Evolutionary conservation across 2,888 invertebrate genomes (phyloP), one percentile per base, ranked within the genome.

Genomic region (Ophion slaviceki): DNA sequence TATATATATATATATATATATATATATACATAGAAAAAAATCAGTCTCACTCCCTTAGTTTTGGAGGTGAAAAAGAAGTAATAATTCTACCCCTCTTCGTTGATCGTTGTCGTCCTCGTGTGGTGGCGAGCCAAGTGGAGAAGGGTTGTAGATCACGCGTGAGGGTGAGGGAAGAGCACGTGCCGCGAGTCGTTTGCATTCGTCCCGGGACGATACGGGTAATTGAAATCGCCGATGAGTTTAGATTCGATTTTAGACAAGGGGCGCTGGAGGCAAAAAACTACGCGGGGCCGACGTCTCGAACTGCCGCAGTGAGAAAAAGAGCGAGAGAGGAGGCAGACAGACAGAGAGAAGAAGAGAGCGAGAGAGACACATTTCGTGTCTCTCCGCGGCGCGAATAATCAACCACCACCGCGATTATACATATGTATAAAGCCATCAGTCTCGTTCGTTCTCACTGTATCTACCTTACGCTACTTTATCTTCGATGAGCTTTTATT

Each of bases 171-270:
- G 66, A 57, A 62, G 57, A 81, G 81, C 87, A 87, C 85, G 85
- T 87, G 86, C 82, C 85, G 47, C 70, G 68, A 82, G 80, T 85
- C 82, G 82, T 87, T 82, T 85, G 85, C 84, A 87, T 87, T 87
- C 85, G 86, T 85, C 82, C 80, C 80, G 82, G 84, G 82, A 85
- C 84, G 86, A 86, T 84, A 81, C 80, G 84, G 87, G 89, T 91
- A 90, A 91, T 91, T 90, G 89, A 90, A 91, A 91, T 89, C 88
- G 89, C 79, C 82, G 85, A 85, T 85, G 89, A 87, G 83, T 84
- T 80, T 87, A 90, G 90, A 91, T 91, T 91, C 89, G 88, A 91
- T 91, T 91, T 91, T 89, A 88, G 89, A 90, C 89, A 91, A 90
- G 88, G 79, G 84, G 45, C 80, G 67, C 80, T 57, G 66, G 72